Conservation (phyloP, 2,797 vertebrate genomes). For the Ctenochaetus hawaiiensis region DNA sequence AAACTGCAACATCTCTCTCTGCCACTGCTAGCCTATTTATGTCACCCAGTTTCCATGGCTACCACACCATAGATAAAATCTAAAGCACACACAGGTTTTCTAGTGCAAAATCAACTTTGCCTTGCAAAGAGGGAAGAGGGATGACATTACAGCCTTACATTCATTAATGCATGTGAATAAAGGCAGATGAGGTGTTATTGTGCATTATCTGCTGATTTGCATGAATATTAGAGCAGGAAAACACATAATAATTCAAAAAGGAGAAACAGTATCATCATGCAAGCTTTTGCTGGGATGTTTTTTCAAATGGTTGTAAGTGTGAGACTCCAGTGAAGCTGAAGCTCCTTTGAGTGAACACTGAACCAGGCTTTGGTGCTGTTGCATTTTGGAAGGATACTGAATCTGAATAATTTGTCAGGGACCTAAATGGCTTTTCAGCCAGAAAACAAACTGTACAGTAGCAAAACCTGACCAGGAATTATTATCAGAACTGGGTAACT, state of each 20-base stretch:
- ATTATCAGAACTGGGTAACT: too few relatives aligned
- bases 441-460: too few relatives aligned
- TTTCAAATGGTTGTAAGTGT: neutral
- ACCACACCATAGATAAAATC: slow-evolving; percentile 82
- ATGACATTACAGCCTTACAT: slow-evolving; percentile 22
- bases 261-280: neutral
- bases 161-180: slow-evolving; percentile 29
- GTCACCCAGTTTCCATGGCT: slow-evolving; percentile 88
- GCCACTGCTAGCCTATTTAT: slow-evolving; percentile 86
- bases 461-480: too few relatives aligned
- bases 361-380: neutral
- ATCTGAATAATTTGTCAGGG: too few relatives aligned
- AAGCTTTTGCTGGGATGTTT: neutral
- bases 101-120: slow-evolving; percentile 76
- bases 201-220: neutral
- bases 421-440: too few relatives aligned
- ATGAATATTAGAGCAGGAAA: slow-evolving; percentile 4
- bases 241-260: neutral
- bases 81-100: slow-evolving; percentile 72
- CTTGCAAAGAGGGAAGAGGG: slow-evolving; percentile 42
- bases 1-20: slow-evolving; percentile 79
- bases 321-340: neutral
- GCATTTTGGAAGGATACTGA: too few relatives aligned
- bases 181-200: slow-evolving; percentile 3
- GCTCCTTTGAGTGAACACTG: neutral